Base-by-base conservation (phyloP, 1,140 invertebrate genomes). In the Sarcophaga peregrina region DNA sequence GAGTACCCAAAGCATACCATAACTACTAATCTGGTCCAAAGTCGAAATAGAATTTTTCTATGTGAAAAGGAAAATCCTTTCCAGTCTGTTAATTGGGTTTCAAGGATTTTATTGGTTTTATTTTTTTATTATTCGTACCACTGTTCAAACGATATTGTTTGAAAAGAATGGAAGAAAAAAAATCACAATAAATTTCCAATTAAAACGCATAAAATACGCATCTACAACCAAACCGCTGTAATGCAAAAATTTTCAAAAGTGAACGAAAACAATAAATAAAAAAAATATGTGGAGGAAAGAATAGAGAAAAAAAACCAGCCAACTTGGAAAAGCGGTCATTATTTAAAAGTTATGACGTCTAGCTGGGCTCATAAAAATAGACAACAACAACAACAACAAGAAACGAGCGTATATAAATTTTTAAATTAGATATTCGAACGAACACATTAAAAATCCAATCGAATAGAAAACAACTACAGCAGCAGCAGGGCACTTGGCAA, bases 181-280 rank as follows among this genome's bases (percentile, higher is more conserved):
- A 62, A 15, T 62, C 54, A 62, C 10, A 62, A n/a, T 15, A 62
- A 11, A 62, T 62, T 62, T 15, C 15, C 54, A 62, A 62, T 62
- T 62, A 62, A 62, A 62, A 62, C 15, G 54, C 54, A 62, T 62
- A 62, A 62, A 62, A 62, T 62, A 62, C 54, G 15, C 54, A 62
- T 62, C 25, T 62, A 62, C 54, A 62, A 68, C 17, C 25, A 68
- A 68, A 68, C 58, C 58, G 11, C n/a, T 4, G 62, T 68, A 25
- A 68, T 68, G 20, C 9, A 9, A 7, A 17, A 20, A 20, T 20
- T 20, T n/a, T 4, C 1, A 37, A 37, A 37, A 37, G 25, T 37
- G 25, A 4, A 37, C 25, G 25, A 37, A 37, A 37, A 37, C n/a
- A n/a, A n/a, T n/a, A n/a, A n/a, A n/a, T n/a, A n/a, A n/a, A n/a